Base-by-base conservation (phyloP, 2,888 invertebrate genomes). In the Harpagoxenus sublaevis region DNA sequence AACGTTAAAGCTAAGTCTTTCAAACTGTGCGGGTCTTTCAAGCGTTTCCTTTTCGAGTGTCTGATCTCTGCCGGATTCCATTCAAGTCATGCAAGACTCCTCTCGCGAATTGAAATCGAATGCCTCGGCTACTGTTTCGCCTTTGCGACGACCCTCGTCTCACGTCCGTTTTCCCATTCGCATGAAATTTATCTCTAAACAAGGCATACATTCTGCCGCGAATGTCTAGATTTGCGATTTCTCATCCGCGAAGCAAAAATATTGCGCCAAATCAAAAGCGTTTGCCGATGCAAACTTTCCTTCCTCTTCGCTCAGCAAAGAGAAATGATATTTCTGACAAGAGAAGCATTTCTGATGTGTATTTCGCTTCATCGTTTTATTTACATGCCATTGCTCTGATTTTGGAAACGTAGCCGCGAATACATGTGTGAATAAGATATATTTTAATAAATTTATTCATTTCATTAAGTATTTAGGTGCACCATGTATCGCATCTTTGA, bases 1-100 rank as follows among this genome's bases (percentile, higher is more conserved):
- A 28, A 85, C 81, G 74, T 85, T 85, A 84, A 86, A 85, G 85
- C 70, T 77, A 75, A 81, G 75, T 73, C 86, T 86, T 79, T 81
- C 74, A 82, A 84, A 48, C 63, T 55, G 68, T 63, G 39, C 65
- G 55, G 48, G 39, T 55, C 53, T 82, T 45, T 84, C 82, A 66
- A 73, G 45, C 70, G 53, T 83, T 81, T 62, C 60, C 84, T 79
- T 84, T 71, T 78, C 39, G 55, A 68, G 65, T 70, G 51, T 79
- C 66, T 70, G 79, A 84, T 84, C 81, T 79, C 51, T 51, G 68
- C 79, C 42, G 51, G 60, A 84, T 78, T 84, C 79, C 81, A 84
- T 84, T 84, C 84, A 53, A 60, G 57, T 68, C 81, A 68, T 62
- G 84, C 84, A 68, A 70, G 66, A 70, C 60, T 79, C 53, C 51